Base-by-base conservation (phyloP, 2,888 invertebrate genomes). In the Nomada flava region DNA sequence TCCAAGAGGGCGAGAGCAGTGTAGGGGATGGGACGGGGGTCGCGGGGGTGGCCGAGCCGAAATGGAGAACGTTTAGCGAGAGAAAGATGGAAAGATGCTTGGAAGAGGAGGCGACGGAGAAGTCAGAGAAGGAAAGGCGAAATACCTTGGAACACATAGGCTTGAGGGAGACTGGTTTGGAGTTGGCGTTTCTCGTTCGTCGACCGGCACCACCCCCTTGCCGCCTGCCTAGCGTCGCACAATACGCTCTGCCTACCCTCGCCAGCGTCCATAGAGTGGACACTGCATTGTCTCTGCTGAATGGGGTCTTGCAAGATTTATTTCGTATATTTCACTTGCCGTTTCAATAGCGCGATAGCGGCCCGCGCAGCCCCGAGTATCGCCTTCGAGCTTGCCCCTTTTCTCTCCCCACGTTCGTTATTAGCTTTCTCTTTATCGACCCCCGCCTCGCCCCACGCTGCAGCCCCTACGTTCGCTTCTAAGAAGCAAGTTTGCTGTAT, bases 311-410 rank as follows among this genome's bases (percentile, higher is more conserved):
- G 94, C 93, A 94, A 93, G 93, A 94, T 94, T 94, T 93, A 94
- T 94, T 94, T 94, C 94, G 93, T 93, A 93, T 93, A 93, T 93
- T 94, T 93, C 93, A 93, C 93, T 93, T 93, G 93, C 91, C 91
- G 91, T 93, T 93, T 93, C 93, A 93, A 93, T 93, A 90, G 91
- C 91, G 90, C 92, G 92, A 93, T 93, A 91, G 90, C 91, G 89
- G 89, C 90, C 90, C 89, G 91, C 91, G 91, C 87, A 86, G 82
- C 83, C 85, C 76, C 85, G 80, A 86, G 87, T 88, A 89, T 90
- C 90, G 91, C 86, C 88, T 88, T 87, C 86, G 73, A 82, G 82
- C 82, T 76, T 68, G 68, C 71, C 50, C 73, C 57, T 57, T 36
- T 53, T 62, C 68, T 36, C 57, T n/a, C 55, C 42, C 26, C 36